Evolutionary conservation across 1,140 invertebrate genomes (phyloP).

Genomic region (Drosophila kanapiae): DNA sequence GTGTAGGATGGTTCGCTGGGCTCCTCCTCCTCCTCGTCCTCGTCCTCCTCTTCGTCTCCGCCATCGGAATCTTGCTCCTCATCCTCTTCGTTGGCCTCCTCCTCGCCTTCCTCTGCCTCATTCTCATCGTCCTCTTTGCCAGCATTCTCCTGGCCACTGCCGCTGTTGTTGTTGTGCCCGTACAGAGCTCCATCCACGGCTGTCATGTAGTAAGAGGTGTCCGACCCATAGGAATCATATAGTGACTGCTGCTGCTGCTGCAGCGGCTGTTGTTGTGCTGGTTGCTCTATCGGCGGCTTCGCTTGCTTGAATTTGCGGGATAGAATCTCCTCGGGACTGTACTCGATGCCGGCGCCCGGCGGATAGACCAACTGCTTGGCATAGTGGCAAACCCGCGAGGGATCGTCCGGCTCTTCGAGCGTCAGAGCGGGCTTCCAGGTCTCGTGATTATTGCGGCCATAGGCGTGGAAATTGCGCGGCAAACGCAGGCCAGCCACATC

Average conservation of each 20-base stretch:
- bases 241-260: conserved; percentile 49
- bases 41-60: conserved; percentile 47
- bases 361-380: conserved; percentile 80
- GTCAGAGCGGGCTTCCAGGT: conserved; percentile 82
- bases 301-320: conserved; percentile 60
- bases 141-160: conserved; percentile 23
- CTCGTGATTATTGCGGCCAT: conserved; percentile 80
- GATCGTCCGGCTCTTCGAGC: conserved; percentile 82
- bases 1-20: conserved; percentile 32
- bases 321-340: conserved; percentile 79
- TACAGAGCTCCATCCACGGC: conserved; percentile 59
- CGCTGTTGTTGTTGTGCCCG: conserved; percentile 35
- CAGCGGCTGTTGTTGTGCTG: conserved; percentile 22
- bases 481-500: conserved; percentile 59
- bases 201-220: conserved; percentile 68
- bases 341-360: conserved; percentile 66
- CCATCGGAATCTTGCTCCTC: conserved; percentile 50
- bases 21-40: conserved; percentile 42
- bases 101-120: conserved; percentile 39
- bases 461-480: conserved; percentile 76
- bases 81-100: conserved; percentile 20
- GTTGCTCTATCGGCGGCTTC: conserved; percentile 28
- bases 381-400: conserved; percentile 76
- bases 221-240: conserved; percentile 57
- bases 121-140: conserved; percentile 41